Percentiles rank a stretch among this genome's conserved stretches.
phyloP scores from a whole-genome alignment of 1,140 invertebrate species.

The Aradophagus sp. region DNA sequence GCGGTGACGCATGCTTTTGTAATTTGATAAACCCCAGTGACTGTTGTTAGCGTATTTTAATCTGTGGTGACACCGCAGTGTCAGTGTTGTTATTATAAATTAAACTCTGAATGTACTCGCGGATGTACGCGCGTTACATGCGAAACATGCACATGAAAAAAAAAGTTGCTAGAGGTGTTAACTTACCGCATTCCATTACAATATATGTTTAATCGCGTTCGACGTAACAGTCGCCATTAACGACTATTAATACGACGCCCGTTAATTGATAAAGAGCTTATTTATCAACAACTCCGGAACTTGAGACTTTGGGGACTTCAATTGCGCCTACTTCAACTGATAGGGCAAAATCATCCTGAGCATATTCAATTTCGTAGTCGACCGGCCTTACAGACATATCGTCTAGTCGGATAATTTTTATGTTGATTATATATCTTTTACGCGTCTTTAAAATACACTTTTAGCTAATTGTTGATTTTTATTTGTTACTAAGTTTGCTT shows the following conservation, averaged over 20 bases:
- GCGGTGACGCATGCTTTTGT: conserved; percentile 33
- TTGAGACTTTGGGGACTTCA: conserved; percentile 31
- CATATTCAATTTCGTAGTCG: conserved; percentile 18
- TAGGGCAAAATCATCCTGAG: conserved; percentile 20
- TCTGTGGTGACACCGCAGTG: conserved; percentile 10
- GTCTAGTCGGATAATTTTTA: no score
- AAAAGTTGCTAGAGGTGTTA: conserved; percentile 13
- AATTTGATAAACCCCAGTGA: conserved; percentile 31
- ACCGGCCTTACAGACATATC: conserved; percentile 6
- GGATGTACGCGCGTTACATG: no score
- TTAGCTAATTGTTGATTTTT: no score
- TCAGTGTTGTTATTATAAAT: conserved; percentile 30
- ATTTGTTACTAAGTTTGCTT: no score
- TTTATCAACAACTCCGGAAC: conserved; percentile 33
- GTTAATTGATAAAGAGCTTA: conserved; percentile 34
- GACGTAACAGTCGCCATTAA: conserved; percentile 2
- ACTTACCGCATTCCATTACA: no score
- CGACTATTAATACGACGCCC: conserved; percentile 8
- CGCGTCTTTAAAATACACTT: no score
- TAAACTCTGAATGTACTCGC: conserved; percentile 12
- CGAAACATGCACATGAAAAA: background rate
- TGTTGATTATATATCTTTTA: no score
- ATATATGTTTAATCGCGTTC: conserved; percentile 7
- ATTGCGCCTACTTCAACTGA: conserved; percentile 39
- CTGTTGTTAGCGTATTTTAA: conserved; percentile 32